Evolutionary conservation across 2,113 vertebrate genomes (phyloP).

Genomic region (Gambusia affinis): DNA sequence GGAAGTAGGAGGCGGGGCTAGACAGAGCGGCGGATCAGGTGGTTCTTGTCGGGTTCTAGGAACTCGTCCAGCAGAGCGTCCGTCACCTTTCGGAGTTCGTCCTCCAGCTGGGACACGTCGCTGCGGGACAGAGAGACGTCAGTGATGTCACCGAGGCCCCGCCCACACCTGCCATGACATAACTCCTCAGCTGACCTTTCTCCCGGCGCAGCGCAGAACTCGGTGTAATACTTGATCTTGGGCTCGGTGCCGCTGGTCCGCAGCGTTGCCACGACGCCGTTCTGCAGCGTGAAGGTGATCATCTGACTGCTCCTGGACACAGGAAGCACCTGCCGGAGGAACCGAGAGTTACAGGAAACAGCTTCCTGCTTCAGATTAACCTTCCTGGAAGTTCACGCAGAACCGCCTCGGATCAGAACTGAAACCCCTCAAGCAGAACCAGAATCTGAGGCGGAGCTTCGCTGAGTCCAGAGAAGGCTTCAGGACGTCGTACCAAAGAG

Average conservation of each 20-base stretch:
- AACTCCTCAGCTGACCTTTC: conserved; percentile 79
- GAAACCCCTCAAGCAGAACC: too few species aligned
- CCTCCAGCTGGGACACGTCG: conserved; percentile 81
- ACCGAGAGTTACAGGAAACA: not conserved
- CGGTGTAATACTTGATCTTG: conserved; percentile 95
- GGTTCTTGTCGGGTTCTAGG: conserved; percentile 89
- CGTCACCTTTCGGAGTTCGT: conserved; percentile 83
- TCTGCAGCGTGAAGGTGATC: conserved; percentile 93
- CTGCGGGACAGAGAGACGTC: conserved; percentile 68
- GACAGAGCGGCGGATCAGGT: conserved; percentile 82
- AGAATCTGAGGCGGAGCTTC: too few species aligned
- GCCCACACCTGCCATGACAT: conserved; percentile 2
- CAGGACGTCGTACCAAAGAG: too few species aligned
- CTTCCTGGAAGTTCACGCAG: too few species aligned
- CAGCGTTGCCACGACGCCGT: conserved; percentile 90
- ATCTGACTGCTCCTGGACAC: conserved; percentile 91
- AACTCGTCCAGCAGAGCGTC: conserved; percentile 85
- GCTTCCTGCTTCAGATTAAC: not conserved
- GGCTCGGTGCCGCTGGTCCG: conserved; percentile 95
- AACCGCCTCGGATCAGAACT: too few species aligned
- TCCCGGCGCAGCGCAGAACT: conserved; percentile 86
- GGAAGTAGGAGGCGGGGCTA: conserved; percentile 56
- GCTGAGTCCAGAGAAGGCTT: too few species aligned
- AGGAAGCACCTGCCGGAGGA: conserved; percentile 84
- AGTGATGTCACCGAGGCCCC: not conserved